Percentiles rank a stretch among this genome's conserved stretches.
These are phyloP conservation scores for Auanema sp. DNA, from an alignment of 2,888 invertebrate species.

Conservation along the genomic window DNA sequence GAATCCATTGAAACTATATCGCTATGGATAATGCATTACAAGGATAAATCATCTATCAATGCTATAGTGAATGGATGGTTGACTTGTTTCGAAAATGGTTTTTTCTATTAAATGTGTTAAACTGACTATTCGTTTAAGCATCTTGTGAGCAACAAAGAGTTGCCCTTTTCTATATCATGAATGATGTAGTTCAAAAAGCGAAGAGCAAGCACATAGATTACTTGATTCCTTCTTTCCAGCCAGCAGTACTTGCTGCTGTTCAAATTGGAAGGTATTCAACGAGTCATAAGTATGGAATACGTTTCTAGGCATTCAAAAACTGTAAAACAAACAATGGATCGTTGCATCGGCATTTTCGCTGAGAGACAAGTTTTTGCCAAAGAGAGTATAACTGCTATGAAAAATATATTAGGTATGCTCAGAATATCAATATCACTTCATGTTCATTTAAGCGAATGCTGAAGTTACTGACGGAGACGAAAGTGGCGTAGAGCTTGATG, in stretches of 20 bases:
- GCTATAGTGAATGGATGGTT: constrained; percentile 54
- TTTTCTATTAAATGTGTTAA: neutral
- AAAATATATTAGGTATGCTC: constrained; percentile 42
- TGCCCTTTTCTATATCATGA: constrained; percentile 94
- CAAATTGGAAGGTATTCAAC: constrained; percentile 30
- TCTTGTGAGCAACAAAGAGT: constrained; percentile 67
- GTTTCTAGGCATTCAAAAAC: constrained; percentile 40
- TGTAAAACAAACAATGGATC: constrained; percentile 59
- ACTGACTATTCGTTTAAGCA: constrained; percentile 12
- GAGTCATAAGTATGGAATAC: too few species aligned
- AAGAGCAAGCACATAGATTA: constrained; percentile 47
- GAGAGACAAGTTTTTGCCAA: constrained; percentile 72
- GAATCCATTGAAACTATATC: constrained; percentile 55
- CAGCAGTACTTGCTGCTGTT: constrained; percentile 39
- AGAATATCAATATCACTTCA: neutral
- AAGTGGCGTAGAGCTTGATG: constrained; percentile 32
- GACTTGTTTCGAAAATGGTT: constrained; percentile 51
- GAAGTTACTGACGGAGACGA: constrained; percentile 37
- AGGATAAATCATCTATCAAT: constrained; percentile 49
- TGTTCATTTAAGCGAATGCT: constrained; percentile 20
- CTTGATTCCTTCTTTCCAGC: constrained; percentile 42
- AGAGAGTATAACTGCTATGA: constrained; percentile 78
- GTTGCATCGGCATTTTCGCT: constrained; percentile 68
- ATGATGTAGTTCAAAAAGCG: constrained; percentile 94
- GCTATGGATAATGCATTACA: constrained; percentile 58